Percentiles rank a stretch among this genome's conserved stretches.
Evolutionary conservation across 2,113 vertebrate genomes (phyloP).

Genomic region (Elgaria multicarinata): DNA sequence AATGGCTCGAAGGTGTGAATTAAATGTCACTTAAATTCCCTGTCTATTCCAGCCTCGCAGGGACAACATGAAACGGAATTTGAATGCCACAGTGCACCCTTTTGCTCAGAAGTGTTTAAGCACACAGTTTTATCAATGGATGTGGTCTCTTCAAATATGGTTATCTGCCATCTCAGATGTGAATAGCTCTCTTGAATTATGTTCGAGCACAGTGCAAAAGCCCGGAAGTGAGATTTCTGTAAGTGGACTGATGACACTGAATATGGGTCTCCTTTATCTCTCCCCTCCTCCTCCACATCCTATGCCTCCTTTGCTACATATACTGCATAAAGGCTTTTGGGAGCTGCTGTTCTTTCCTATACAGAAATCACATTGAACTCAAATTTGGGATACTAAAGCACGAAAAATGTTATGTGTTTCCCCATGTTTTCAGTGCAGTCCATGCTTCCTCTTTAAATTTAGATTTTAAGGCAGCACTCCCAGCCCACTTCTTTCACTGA

Average conservation of each 20-base stretch:
- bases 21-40: slow-evolving; percentile 63
- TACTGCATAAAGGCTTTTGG: slow-evolving; percentile 48
- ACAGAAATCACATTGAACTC: neutral
- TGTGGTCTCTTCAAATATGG: neutral
- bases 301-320: slow-evolving; percentile 50
- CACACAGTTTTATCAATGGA: neutral
- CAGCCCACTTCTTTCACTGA: neutral
- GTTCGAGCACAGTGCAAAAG: slow-evolving; percentile 12
- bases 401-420: neutral
- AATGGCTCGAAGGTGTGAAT: slow-evolving; percentile 38
- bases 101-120: slow-evolving; percentile 41
- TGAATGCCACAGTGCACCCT: slow-evolving; percentile 45
- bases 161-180: slow-evolving; percentile 12
- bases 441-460: slow-evolving; percentile 21
- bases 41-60: slow-evolving; percentile 48
- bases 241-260: slow-evolving; percentile 55
- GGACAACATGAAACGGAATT: slow-evolving; percentile 51
- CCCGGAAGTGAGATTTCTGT: slow-evolving; percentile 48
- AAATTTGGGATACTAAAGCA: neutral
- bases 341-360: slow-evolving; percentile 39
- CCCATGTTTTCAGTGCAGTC: neutral
- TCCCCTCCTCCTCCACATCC: neutral
- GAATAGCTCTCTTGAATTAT: neutral
- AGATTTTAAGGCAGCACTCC: slow-evolving; percentile 23
- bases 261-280: slow-evolving; percentile 52